These are phyloP conservation scores for Polyommatus icarus DNA, from an alignment of 2,888 invertebrate genomes.

Conservation along the genomic window DNA sequence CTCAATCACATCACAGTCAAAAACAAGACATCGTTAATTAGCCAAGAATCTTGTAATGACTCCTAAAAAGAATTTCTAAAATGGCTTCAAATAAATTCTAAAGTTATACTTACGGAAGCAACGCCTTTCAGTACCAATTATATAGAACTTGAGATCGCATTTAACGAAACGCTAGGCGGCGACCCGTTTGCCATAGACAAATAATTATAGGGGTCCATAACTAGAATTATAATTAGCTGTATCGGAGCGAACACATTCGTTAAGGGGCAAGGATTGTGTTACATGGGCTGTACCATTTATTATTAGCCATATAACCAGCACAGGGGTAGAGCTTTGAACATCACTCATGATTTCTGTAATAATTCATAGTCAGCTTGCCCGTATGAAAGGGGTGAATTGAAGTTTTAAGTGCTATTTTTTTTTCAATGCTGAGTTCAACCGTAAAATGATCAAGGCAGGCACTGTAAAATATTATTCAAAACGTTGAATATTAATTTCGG, in stretches of 20 bases:
- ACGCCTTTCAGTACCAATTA: not conserved
- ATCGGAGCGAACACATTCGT: constrained; percentile 41
- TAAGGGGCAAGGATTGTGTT: constrained; percentile 69
- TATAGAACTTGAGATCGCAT: not conserved
- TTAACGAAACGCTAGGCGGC: not conserved
- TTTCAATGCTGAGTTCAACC: not conserved
- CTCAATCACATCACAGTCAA: too few species aligned
- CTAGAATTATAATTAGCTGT: constrained; percentile 43
- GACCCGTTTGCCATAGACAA: constrained; percentile 2
- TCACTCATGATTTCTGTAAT: constrained; percentile 20
- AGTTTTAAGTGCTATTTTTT: constrained; percentile 8
- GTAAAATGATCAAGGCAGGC: not conserved
- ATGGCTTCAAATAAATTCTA: not conserved
- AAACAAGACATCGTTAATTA: too few species aligned
- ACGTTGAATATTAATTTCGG: not conserved
- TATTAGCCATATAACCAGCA: constrained; percentile 11
- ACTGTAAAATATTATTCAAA: not conserved
- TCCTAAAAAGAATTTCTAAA: too few species aligned
- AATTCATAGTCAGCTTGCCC: constrained; percentile 13
- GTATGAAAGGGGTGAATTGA: constrained; percentile 8
- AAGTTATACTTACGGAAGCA: not conserved
- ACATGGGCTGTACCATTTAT: constrained; percentile 55
- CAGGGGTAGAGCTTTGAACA: constrained; percentile 10
- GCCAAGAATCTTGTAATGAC: too few species aligned
- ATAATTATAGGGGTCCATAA: constrained; percentile 34